phyloP scores from a whole-genome alignment of 2,113 vertebrate genomes.

The Gopherus flavomarginatus region DNA sequence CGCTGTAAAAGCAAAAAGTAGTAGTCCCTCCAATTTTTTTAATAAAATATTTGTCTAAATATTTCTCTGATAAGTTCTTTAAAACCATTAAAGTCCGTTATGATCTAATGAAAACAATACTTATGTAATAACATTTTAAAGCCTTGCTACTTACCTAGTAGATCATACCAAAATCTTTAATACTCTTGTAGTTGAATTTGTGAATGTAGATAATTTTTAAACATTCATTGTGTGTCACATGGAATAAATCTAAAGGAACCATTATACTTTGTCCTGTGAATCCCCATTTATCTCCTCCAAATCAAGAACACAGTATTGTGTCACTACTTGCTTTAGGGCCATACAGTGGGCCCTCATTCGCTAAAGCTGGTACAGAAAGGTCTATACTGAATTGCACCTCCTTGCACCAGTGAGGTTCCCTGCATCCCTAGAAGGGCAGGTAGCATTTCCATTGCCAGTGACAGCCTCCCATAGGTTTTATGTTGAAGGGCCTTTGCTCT shows the following conservation, averaged over 20 bases:
- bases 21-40: neutral
- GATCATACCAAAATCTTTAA: accelerated
- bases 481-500: neutral
- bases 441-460: neutral
- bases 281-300: neutral
- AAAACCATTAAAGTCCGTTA: too few species aligned
- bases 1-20: neutral
- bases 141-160: neutral
- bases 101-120: accelerated
- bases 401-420: neutral
- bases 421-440: neutral
- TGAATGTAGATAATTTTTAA: neutral
- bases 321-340: neutral
- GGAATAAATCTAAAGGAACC: neutral
- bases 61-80: neutral
- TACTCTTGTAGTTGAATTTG: accelerated
- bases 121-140: neutral
- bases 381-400: neutral
- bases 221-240: accelerated
- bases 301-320: accelerated
- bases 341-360: neutral
- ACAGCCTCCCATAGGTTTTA: neutral
- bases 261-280: neutral
- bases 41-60: neutral
- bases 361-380: too few species aligned